Evolutionary conservation across 2,888 invertebrate genomes (phyloP), one percentile per base, ranked within the genome.

Genomic region (Chromoteleia sp.): DNA sequence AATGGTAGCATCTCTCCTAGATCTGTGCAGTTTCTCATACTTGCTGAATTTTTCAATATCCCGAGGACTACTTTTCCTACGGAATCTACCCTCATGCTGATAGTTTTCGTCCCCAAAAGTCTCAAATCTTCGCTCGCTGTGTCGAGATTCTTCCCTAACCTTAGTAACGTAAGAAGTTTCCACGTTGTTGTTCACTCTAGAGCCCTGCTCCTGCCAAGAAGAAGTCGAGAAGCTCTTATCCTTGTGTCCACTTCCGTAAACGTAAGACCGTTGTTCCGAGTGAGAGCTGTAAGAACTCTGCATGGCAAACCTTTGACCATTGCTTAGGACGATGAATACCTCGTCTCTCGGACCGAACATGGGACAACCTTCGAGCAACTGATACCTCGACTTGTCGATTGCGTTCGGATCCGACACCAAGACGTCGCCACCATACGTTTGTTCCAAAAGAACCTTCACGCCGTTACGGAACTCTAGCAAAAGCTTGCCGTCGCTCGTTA

Each of bases 391-490:
- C 12, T 21, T 21, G 17, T 77, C 56, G n/a, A 71, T 14, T 0
- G 10, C 39, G 15, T 39, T 48, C n/a, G 25, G 6, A 25, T 82
- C 84, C 0, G 84, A 56, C 0, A 79, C 67, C 12, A 85, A 84
- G 50, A 86, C 88, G 14, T 84, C 78, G 0, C 56, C 63, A 2
- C 90, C 90, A 29, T 81, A 82, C n/a, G 76, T 70, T 76, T 90
- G 86, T 15, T 87, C 85, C 25, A 91, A 81, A 3, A 89, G 87
- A 3, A 89, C 88, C 75, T 76, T 85, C 3, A 86, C 83, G 0
- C 89, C 88, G 14, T 89, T 87, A 17, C 86, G 84, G 50, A 91
- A 88, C 29, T 90, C 88, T 3, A 91, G 84, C 61, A 87, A 88
- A 6, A 89, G 87, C 17, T 76, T 87, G 0, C 84, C 84, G 17